Base-by-base conservation (phyloP, 92 coral and sea anemone genomes). In the Metridium senile region DNA sequence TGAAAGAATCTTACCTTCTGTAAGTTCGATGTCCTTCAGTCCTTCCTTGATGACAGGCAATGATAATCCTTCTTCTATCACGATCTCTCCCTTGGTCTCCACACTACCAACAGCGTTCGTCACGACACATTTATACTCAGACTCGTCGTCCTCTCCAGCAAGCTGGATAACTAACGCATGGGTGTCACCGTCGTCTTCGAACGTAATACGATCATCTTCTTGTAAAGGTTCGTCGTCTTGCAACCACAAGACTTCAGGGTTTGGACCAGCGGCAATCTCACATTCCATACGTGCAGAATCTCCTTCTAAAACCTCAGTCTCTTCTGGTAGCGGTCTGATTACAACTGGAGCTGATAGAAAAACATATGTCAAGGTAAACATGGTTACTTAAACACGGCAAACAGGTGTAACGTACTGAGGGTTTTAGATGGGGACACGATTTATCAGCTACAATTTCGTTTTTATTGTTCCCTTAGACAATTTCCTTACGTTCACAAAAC, bases 31-130 rank as follows among this genome's bases (percentile, higher is more conserved):
- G 54, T 84, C 73, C 33, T 76, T 61, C 27, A 95, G 82, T 43
- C 91, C 88, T 66, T 87, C 88, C 84, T 88, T 93, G 70, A 93
- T 89, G 58, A 93, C 86, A 13, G 99, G 99, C 75, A 93, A 72
- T 28, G 90, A 81, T 61, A 95, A 86, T 67, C 97, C 97, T 67
- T 95, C 97, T 57, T 95, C 97, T 11, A 95, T 90, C 25, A 95
- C 88, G 64, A 95, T 72, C 66, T 93, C 93, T 53, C 90, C 78
- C 64, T 49, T 65, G 62, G 88, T 76, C 31, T 90, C 77, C 25
- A 84, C 92, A 34, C 78, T 81, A 8, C 97, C 99, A 29, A 81
- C 78, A 39, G 81, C 81, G 27, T 95, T 95, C 20, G 79, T 82
- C 2, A 89, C 91, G 9, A 93, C 87, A 13, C 97, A 90, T 71